Evolutionary conservation across 2,113 vertebrate species (phyloP).

Genomic region (Semicossyphus pulcher): DNA sequence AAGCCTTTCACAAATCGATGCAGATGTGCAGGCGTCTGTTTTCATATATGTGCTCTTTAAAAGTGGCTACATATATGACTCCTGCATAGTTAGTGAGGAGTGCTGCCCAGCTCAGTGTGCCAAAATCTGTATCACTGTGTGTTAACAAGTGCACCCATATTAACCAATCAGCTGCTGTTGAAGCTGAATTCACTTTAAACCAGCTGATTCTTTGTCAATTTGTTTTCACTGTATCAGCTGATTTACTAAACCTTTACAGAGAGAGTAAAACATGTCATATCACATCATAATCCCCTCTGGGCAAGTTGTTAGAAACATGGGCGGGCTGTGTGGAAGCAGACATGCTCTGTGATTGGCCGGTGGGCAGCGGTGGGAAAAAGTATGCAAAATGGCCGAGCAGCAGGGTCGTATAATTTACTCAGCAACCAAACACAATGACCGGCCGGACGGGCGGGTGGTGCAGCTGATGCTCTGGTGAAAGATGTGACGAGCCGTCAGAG

Average conservation of each 20-base stretch:
- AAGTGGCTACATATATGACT: not conserved
- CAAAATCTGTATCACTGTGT: not conserved
- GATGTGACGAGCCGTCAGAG: conserved; percentile 27
- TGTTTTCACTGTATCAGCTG: not conserved
- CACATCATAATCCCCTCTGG: not conserved
- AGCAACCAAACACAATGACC: not conserved
- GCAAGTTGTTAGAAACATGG: conserved; percentile 15
- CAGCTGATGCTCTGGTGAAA: conserved; percentile 12
- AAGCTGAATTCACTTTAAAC: conserved; percentile 6
- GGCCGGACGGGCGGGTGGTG: conserved; percentile 1
- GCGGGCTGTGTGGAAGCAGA: conserved; percentile 39
- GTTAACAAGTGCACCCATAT: conserved; percentile 6
- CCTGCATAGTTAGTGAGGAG: not conserved
- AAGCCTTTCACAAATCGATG: not conserved
- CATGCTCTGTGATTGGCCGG: conserved; percentile 65
- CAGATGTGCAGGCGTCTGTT: conserved; percentile 1
- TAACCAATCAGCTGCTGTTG: too few species aligned
- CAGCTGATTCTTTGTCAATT: not conserved
- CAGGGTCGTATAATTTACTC: conserved; percentile 14
- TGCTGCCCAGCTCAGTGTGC: conserved; percentile 19
- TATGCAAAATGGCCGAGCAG: conserved; percentile 7
- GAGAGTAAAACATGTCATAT: not conserved
- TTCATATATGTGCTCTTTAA: not conserved
- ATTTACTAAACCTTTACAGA: not conserved
- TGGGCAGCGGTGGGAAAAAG: conserved; percentile 18